Conservation (phyloP, 2,888 invertebrate species). For the Scaptomyza reducta region DNA sequence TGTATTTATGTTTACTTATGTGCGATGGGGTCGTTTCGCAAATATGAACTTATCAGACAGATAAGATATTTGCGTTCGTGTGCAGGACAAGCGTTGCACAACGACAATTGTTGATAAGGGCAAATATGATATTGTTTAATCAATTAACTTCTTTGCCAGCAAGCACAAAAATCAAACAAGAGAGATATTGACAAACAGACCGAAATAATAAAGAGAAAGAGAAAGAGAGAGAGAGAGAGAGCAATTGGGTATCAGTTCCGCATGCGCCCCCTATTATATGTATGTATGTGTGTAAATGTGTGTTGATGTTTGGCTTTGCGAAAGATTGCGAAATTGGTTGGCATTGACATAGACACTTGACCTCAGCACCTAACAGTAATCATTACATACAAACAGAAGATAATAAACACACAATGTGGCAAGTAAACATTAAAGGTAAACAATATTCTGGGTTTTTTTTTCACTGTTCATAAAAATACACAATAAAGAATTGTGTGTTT, state of each 20-base stretch:
- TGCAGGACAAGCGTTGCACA: conserved; percentile 42
- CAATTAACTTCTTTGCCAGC: conserved; percentile 30
- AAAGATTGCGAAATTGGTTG: conserved; percentile 29
- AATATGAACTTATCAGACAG: conserved; percentile 43
- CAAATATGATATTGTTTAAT: conserved; percentile 52
- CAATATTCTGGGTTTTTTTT: not conserved
- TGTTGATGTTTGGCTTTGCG: conserved; percentile 14
- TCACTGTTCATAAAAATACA: not conserved
- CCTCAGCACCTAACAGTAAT: conserved; percentile 28
- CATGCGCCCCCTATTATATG: conserved; percentile 3
- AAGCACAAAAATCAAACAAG: conserved; percentile 1
- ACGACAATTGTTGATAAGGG: conserved; percentile 44
- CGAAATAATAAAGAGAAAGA: conserved; percentile 2
- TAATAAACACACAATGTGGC: not conserved
- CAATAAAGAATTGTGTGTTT: not conserved
- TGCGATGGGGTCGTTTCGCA: not conserved
- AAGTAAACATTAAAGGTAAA: not conserved
- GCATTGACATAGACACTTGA: conserved; percentile 45
- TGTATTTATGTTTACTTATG: not conserved
- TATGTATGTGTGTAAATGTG: conserved; percentile 4
- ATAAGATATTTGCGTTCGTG: conserved; percentile 42
- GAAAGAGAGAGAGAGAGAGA: conserved; percentile 1
- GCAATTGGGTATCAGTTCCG: not conserved
- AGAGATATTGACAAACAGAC: not conserved
- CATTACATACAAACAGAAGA: not conserved